Conservation (phyloP, 2,888 invertebrate genomes). For the Dastarcus helophoroides region DNA sequence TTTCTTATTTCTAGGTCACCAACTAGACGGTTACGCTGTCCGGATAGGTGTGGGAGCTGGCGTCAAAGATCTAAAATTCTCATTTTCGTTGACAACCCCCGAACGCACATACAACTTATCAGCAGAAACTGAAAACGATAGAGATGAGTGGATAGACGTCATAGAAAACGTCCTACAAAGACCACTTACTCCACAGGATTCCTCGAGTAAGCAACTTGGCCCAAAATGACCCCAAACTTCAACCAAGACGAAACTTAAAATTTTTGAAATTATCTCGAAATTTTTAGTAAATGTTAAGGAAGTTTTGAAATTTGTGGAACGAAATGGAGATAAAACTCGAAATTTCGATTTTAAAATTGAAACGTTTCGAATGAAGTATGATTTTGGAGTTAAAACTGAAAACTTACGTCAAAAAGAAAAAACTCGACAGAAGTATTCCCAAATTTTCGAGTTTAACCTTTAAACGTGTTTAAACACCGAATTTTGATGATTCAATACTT, state of each 20-base stretch:
- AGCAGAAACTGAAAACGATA: conserved; percentile 62
- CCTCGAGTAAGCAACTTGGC: conserved; percentile 45
- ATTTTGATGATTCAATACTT: no score
- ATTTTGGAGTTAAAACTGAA: no score
- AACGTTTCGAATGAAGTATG: no score
- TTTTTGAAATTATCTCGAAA: neutral
- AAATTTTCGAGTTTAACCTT: no score
- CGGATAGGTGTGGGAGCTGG: conserved; percentile 54
- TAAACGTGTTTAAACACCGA: no score
- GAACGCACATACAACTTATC: conserved; percentile 66
- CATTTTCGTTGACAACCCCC: conserved; percentile 73
- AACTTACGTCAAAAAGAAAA: no score
- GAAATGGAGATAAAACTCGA: no score
- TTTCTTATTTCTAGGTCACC: conserved; percentile 44
- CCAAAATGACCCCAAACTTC: no score
- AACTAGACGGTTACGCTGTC: conserved; percentile 64
- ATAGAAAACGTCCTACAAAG: conserved; percentile 63
- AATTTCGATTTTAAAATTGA: no score
- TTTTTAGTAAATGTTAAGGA: neutral
- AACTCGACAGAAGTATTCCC: no score
- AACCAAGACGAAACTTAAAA: no score
- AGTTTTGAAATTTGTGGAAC: no score
- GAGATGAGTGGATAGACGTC: conserved; percentile 69
- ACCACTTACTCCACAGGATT: conserved; percentile 69
- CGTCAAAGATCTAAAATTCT: conserved; percentile 65